These are phyloP conservation scores for Phaethon lepturus DNA, from an alignment of 2,113 vertebrate species.

Conservation along the genomic window DNA sequence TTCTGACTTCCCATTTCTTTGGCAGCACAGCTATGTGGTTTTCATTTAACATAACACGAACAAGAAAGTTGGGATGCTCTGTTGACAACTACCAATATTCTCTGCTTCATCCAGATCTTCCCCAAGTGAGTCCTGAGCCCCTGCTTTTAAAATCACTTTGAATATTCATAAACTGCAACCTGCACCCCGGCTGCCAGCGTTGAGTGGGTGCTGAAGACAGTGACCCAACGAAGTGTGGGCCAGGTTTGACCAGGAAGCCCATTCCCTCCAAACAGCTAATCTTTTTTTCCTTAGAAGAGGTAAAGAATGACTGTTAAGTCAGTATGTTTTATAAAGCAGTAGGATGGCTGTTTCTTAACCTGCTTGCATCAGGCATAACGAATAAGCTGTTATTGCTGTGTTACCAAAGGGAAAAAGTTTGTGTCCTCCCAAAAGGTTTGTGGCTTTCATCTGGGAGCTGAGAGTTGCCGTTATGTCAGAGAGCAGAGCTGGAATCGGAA, in stretches of 20 bases:
- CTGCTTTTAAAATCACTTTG: not conserved
- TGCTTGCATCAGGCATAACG: not conserved
- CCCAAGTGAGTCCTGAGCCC: accelerated
- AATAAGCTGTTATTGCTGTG: not conserved
- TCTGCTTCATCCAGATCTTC: not conserved
- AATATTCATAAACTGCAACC: not conserved
- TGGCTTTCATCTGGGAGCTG: not conserved
- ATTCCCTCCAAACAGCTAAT: not conserved
- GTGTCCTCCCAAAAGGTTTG: not conserved
- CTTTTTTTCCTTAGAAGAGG: not conserved
- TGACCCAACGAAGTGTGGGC: not conserved
- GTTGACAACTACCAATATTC: not conserved
- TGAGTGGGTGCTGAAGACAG: not conserved
- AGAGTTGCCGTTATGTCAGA: accelerated
- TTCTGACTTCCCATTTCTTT: not conserved
- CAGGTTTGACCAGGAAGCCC: not conserved
- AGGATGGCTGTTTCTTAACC: not conserved
- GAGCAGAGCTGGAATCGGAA: not conserved
- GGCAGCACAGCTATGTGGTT: not conserved
- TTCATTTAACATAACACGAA: accelerated
- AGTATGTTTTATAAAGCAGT: not conserved
- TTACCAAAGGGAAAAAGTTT: not conserved
- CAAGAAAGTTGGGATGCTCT: accelerated
- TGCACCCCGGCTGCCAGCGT: accelerated
- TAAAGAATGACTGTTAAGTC: not conserved